Percentiles rank a stretch among this genome's conserved stretches.
These are phyloP conservation scores for Masnerella sp. DNA, from an alignment of 2,888 invertebrate species.

Conservation along the genomic window DNA sequence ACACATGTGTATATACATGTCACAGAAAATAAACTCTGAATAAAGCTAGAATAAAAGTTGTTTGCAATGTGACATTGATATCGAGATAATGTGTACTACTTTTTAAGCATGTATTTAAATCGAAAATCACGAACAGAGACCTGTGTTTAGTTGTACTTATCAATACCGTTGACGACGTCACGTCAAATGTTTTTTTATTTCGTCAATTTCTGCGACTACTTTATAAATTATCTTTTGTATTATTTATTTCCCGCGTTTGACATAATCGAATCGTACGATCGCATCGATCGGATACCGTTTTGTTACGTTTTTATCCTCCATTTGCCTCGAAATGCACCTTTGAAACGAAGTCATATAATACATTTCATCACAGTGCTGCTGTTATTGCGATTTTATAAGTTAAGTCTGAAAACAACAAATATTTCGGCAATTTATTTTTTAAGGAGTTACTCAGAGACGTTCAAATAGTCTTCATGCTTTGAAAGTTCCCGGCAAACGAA, in stretches of 20 bases:
- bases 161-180: slow-evolving; percentile 32
- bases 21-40: slow-evolving; percentile 52
- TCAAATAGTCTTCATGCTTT: too few species aligned
- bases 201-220: slow-evolving; percentile 14
- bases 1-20: slow-evolving; percentile 49
- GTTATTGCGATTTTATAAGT: slow-evolving; percentile 24
- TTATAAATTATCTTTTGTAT: slow-evolving; percentile 41
- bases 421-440: slow-evolving; percentile 19
- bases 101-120: slow-evolving; percentile 51
- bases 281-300: slow-evolving; percentile 44
- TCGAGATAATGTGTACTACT: slow-evolving; percentile 54
- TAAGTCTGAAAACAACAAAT: slow-evolving; percentile 20
- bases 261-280: slow-evolving; percentile 37
- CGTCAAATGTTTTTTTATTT: slow-evolving; percentile 35
- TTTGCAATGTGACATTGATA: slow-evolving; percentile 58
- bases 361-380: slow-evolving; percentile 50
- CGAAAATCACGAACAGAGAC: slow-evolving; percentile 54
- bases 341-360: slow-evolving; percentile 24
- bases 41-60: slow-evolving; percentile 56
- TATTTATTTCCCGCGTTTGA: slow-evolving; percentile 47
- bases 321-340: slow-evolving; percentile 29
- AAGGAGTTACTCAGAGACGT: neutral
- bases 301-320: slow-evolving; percentile 33
- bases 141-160: slow-evolving; percentile 57
- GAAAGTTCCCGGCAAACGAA: too few species aligned